These are phyloP conservation scores for Gadopsis marmoratus DNA, from an alignment of 2,797 vertebrate species.

Conservation along the genomic window DNA sequence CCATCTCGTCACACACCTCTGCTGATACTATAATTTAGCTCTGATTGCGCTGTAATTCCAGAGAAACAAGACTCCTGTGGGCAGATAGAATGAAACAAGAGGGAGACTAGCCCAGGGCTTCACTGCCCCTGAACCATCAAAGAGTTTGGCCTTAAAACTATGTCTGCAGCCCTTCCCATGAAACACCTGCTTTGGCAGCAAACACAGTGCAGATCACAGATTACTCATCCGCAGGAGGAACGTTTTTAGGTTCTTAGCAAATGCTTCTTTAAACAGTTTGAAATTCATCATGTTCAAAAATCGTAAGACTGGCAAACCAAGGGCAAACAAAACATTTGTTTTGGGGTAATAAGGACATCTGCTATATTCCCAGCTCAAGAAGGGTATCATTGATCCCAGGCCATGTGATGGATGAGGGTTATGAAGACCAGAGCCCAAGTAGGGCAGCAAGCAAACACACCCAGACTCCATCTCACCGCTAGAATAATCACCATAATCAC, in stretches of 20 bases:
- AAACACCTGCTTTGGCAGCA: constrained; percentile 67
- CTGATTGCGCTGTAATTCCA: constrained; percentile 80
- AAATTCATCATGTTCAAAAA: constrained; percentile 54
- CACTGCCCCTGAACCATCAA: constrained; percentile 65
- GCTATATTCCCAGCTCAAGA: constrained; percentile 60
- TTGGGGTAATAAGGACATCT: constrained; percentile 66
- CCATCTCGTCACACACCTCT: constrained; percentile 76
- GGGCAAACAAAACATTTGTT: constrained; percentile 63
- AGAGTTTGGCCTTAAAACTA: constrained; percentile 65
- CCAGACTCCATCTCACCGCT: constrained; percentile 68
- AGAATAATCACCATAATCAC: constrained; percentile 81
- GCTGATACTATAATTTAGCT: constrained; percentile 77
- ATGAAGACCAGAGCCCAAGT: constrained; percentile 77
- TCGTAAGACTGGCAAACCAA: constrained; percentile 36
- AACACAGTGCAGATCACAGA: constrained; percentile 44
- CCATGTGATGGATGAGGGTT: constrained; percentile 80
- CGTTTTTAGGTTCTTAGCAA: constrained; percentile 32
- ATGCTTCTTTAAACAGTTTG: constrained; percentile 47
- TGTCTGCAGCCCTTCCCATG: constrained; percentile 56
- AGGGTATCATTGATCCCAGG: constrained; percentile 73
- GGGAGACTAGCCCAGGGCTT: constrained; percentile 47
- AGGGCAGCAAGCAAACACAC: constrained; percentile 79
- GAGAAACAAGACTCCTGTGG: constrained; percentile 68
- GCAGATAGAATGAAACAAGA: constrained; percentile 53
- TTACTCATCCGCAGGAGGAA: constrained; percentile 17